phyloP scores from a whole-genome alignment of 2,113 vertebrate species.

The Indri indri region DNA sequence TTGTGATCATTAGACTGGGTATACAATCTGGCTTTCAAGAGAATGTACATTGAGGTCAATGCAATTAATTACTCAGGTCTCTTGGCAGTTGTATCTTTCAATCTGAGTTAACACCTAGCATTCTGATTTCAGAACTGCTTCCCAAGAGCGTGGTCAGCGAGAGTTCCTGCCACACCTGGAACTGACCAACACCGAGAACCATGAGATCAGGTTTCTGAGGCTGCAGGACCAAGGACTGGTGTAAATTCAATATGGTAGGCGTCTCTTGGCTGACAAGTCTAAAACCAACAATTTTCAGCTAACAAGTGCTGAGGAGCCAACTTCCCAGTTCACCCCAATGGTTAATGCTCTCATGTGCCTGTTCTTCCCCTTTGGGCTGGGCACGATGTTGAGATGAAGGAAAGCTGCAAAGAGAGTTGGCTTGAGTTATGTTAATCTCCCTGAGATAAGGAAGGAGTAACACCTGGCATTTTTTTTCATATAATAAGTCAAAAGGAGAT shows the following conservation, averaged over 20 bases:
- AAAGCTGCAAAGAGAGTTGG: background rate
- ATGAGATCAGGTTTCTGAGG: background rate
- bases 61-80: background rate
- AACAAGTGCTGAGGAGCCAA: background rate
- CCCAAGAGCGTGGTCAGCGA: background rate
- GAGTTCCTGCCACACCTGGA: background rate
- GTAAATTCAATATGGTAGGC: background rate
- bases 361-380: background rate
- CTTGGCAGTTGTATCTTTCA: background rate
- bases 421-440: background rate
- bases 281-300: background rate
- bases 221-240: background rate
- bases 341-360: background rate
- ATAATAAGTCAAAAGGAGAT: background rate
- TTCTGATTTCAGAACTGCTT: background rate
- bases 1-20: background rate
- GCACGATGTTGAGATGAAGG: background rate
- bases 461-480: background rate
- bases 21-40: background rate
- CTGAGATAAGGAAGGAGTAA: background rate
- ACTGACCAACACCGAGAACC: background rate
- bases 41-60: background rate
- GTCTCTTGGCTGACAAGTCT: background rate
- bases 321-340: background rate
- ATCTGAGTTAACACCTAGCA: background rate